Base-by-base conservation (phyloP, 2,113 vertebrate species). In the Ammospiza nelsoni region DNA sequence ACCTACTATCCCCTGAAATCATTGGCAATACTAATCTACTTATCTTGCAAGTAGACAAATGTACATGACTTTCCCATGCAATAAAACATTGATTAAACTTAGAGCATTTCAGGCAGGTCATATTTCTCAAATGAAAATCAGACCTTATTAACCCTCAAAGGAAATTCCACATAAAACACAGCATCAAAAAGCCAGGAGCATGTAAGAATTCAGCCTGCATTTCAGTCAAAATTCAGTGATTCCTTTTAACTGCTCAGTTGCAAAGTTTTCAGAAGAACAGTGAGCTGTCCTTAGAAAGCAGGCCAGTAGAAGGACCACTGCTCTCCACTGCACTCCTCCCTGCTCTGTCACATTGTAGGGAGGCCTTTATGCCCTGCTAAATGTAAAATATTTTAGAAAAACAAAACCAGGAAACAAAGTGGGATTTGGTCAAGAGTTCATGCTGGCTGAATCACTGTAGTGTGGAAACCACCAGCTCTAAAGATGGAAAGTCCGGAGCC, bases 351-450 rank as follows among this genome's bases (percentile, higher is more conserved):
- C 8, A 4, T 22, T 76, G 71, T 15, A 79, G 39, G 24, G 57
- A 91, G 55, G 75, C 63, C 68, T 61, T 95, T 67, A 49, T 41
- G 46, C 25, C 44, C 72, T 72, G 39, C 20, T 87, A 89, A 87
- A 88, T 65, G 49, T 55, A 85, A 95, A 91, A 88, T 88, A 71
- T 61, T 93, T 92, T n/a, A 89, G 85, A 93, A 95, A 95, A 96
- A 86, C 75, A 92, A 97, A 95, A 71, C 6, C 84, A 93, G 84
- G 87, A 96, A 95, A 93, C 51, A 71, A 94, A 74, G 20, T 88
- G 59, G 85, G 85, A 94, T 95, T 86, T 94, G 90, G 85, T 95
- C 93, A 95, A 94, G 59, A 87, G 82, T 91, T 94, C 87, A 90
- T 14, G 24, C 72, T 67, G 51, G 35, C 84, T 95, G 94, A 97